A percentile compares a stretch with the other conserved stretches of the same genome.
phyloP scores from a whole-genome alignment of 2,113 vertebrate genomes.

The Lepus americanus region DNA sequence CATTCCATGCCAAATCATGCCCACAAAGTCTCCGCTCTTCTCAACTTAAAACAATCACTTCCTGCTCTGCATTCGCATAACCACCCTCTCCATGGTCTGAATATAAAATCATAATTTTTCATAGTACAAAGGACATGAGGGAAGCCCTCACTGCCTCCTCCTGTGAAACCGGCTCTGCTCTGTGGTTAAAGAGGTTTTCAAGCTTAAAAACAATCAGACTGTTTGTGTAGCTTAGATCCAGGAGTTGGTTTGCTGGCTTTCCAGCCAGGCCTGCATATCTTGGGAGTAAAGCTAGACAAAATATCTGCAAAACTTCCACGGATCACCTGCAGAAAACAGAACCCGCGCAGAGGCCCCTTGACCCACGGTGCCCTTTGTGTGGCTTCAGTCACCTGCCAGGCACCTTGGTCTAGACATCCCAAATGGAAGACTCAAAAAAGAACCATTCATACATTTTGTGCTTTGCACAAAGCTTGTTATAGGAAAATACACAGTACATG shows the following conservation, averaged over 20 bases:
- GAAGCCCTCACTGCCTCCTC: background rate
- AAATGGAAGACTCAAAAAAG: too few relatives aligned
- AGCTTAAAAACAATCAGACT: background rate
- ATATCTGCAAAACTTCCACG: background rate
- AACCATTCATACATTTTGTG: too few relatives aligned
- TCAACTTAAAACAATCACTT: background rate
- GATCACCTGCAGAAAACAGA: background rate
- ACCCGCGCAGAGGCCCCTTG: background rate
- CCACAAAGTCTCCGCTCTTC: background rate
- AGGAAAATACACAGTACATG: too few relatives aligned
- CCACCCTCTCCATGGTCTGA: background rate
- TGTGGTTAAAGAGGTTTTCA: background rate
- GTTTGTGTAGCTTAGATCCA: background rate
- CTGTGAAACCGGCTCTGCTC: too few relatives aligned
- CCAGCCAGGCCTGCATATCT: background rate
- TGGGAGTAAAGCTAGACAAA: conserved; percentile 20
- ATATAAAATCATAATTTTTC: background rate
- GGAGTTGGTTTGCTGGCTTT: background rate
- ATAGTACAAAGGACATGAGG: background rate
- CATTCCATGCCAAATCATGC: background rate
- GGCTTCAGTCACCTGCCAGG: too few relatives aligned
- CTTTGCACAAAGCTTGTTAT: too few relatives aligned
- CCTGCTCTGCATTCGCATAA: background rate
- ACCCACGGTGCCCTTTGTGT: background rate
- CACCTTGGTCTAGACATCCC: too few relatives aligned